A percentile compares a stretch with the other conserved stretches of the same genome.
Conservation (phyloP, 2,888 invertebrate species). For the Dryadula phaetusa region DNA sequence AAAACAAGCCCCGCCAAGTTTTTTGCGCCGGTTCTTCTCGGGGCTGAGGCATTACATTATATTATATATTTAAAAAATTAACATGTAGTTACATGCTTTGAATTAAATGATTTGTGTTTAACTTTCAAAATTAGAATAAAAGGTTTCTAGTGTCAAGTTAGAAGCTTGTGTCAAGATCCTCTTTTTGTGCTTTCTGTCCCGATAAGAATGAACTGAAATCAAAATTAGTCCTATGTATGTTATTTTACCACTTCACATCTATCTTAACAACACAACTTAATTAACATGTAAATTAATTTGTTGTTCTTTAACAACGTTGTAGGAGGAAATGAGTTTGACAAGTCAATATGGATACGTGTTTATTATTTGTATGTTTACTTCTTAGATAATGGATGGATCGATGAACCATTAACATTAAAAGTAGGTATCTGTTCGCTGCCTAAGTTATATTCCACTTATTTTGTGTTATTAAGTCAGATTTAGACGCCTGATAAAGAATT, state of each 20-base stretch:
- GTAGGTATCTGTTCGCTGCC: background rate
- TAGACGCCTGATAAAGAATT: too few relatives aligned
- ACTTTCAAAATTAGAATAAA: too few relatives aligned
- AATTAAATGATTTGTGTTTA: too few relatives aligned
- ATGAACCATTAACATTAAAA: constrained; percentile 39
- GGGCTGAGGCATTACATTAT: too few relatives aligned
- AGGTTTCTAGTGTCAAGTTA: too few relatives aligned
- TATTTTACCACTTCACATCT: constrained; percentile 2
- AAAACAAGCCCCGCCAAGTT: too few relatives aligned
- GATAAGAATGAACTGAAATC: background rate
- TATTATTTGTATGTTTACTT: constrained; percentile 9
- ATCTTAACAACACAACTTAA: constrained; percentile 26
- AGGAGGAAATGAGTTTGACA: constrained; percentile 18
- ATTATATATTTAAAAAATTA: too few relatives aligned
- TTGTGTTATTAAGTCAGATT: background rate
- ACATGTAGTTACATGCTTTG: too few relatives aligned
- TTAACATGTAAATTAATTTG: constrained; percentile 40
- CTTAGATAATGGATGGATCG: constrained; percentile 50
- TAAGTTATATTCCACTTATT: constrained; percentile 2
- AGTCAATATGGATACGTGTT: constrained; percentile 8
- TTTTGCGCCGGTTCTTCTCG: too few relatives aligned
- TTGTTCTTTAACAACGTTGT: constrained; percentile 30
- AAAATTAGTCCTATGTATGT: background rate
- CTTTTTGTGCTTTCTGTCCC: background rate
- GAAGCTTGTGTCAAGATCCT: too few relatives aligned